Conservation (phyloP, 2,888 invertebrate genomes). For the Lamellibrachia satsuma region DNA sequence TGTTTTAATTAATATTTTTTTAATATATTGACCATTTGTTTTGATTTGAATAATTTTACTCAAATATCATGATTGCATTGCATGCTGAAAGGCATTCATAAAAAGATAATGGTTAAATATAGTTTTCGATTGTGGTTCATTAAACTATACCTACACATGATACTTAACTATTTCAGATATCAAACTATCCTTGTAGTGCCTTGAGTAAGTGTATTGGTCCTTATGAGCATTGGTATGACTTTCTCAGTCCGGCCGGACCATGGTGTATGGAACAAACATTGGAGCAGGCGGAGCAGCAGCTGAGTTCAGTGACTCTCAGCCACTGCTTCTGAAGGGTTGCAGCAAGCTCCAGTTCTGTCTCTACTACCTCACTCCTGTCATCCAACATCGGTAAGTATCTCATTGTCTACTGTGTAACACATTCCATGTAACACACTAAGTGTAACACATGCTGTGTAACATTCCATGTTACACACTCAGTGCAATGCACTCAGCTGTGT, state of each 20-base stretch:
- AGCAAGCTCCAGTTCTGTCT: slow-evolving; percentile 35
- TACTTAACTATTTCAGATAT: no score
- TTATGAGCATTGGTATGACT: not conserved
- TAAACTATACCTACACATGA: no score
- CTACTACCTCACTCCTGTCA: slow-evolving; percentile 35
- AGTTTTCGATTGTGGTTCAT: no score
- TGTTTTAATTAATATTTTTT: no score
- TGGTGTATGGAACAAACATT: not conserved
- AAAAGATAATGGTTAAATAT: no score
- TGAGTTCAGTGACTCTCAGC: slow-evolving; percentile 28
- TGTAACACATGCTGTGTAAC: not conserved
- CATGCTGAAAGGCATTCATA: no score
- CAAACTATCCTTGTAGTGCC: not conserved
- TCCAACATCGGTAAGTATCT: not conserved
- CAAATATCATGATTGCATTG: no score
- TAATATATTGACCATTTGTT: no score
- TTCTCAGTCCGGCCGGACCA: not conserved
- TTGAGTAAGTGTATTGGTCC: not conserved
- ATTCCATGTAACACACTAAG: not conserved
- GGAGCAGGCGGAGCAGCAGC: not conserved
- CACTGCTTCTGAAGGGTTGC: slow-evolving; percentile 35
- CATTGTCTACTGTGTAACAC: not conserved
- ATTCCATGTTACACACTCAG: not conserved
- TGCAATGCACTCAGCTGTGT: no score
- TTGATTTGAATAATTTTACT: no score